phyloP scores from a whole-genome alignment of 2,797 vertebrate genomes.

The Ceryle rudis region DNA sequence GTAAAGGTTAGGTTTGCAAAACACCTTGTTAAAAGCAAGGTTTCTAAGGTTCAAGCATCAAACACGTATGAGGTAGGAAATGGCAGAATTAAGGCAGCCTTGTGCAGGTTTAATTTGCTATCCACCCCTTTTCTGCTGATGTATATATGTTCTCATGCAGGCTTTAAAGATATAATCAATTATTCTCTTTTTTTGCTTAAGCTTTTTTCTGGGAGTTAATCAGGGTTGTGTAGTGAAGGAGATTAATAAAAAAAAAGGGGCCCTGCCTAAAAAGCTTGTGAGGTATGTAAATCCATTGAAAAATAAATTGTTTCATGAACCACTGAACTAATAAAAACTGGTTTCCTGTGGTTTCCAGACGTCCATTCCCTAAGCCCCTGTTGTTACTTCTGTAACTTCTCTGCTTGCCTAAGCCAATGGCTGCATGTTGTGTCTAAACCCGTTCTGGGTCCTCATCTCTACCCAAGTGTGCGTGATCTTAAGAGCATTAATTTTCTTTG shows the following conservation, averaged over 20 bases:
- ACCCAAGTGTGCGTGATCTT: background rate
- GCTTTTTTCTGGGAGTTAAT: background rate
- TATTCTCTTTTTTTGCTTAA: background rate
- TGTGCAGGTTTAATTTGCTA: background rate
- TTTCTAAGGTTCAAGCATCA: background rate
- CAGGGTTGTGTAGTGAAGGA: background rate
- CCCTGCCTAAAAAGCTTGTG: background rate
- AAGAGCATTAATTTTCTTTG: background rate
- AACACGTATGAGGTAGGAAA: background rate
- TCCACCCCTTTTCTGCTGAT: background rate
- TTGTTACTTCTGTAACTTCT: background rate
- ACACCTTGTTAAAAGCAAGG: background rate
- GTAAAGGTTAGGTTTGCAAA: background rate
- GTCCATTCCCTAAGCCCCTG: background rate
- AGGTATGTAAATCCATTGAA: background rate
- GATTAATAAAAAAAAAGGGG: background rate
- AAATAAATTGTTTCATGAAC: background rate
- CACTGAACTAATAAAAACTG: background rate
- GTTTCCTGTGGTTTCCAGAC: background rate
- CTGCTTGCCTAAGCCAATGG: background rate
- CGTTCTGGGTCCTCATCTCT: background rate
- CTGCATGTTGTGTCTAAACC: background rate
- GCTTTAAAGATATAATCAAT: background rate
- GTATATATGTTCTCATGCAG: background rate
- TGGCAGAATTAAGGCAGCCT: background rate